Base-by-base conservation (phyloP, 2,888 invertebrate genomes). In the Junonia oenone region DNA sequence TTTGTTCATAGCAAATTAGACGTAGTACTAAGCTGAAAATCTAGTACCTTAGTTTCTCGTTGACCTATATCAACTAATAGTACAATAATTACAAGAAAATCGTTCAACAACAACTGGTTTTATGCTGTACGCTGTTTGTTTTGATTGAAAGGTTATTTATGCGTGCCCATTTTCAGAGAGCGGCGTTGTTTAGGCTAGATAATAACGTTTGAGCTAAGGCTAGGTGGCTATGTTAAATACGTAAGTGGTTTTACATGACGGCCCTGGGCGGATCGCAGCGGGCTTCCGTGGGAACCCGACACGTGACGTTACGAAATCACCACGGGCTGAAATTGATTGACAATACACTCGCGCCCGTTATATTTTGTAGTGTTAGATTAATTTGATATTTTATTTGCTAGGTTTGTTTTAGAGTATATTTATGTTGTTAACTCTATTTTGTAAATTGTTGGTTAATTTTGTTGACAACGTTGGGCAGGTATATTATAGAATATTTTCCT, bases 231-330 rank as follows among this genome's bases (percentile, higher is more conserved):
- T 79, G 86, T 83, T 89, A 88, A 89, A 86, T 82, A 83, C 82
- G 80, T 90, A 90, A 90, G 88, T 87, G 89, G 87, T 73, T 68
- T 76, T 77, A 83, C 90, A 88, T 90, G 89, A 89, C 83, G 75
- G 89, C 90, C 87, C 77, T 69, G 71, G 90, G 90, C 88, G 77
- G 76, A 69, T 73, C 75, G 76, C 73, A 78, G 78, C 71, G 73
- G 77, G 88, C 89, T 90, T 89, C 88, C 90, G 88, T 90, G 90
- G 88, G 90, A 90, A 90, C 80, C 68, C 62, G 68, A 73, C 90
- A 87, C 79, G 78, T 89, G 89, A 86, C 87, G 83, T 82, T 84
- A 78, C 76, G 76, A 83, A 83, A 87, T 76, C 78, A 85, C 83
- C 84, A 77, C 78, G 72, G 85, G 85, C 86, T 69, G 81, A 85